Evolutionary conservation across 1,140 invertebrate species (phyloP).

Genomic region (Berghia stephanieae): DNA sequence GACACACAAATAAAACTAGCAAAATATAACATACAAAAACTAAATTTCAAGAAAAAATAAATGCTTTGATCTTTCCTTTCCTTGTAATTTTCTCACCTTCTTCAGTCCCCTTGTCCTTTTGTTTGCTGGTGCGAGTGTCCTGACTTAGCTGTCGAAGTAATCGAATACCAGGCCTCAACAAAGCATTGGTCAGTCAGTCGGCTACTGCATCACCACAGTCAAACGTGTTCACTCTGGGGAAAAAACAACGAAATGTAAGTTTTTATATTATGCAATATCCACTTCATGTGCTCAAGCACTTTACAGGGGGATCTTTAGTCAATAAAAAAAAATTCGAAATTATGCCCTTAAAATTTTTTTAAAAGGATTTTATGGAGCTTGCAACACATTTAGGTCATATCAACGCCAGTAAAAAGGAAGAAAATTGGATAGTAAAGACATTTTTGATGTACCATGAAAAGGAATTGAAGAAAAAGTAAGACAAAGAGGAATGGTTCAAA

Average conservation of each 20-base stretch:
- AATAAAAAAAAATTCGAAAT: background rate
- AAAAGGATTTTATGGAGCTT: background rate
- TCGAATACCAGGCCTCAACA: slow-evolving; percentile 51
- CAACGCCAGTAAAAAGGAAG: no score
- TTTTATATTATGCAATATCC: background rate
- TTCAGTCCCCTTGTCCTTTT: slow-evolving; percentile 36
- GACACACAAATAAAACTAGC: background rate
- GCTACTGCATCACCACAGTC: slow-evolving; percentile 80
- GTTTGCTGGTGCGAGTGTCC: slow-evolving; percentile 44
- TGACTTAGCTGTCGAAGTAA: slow-evolving; percentile 49
- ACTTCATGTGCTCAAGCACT: background rate
- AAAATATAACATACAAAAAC: background rate
- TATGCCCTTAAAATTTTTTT: background rate
- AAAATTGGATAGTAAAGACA: no score
- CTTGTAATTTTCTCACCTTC: background rate
- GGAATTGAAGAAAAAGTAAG: background rate
- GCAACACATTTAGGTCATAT: no score
- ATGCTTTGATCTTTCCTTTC: background rate
- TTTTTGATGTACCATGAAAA: background rate
- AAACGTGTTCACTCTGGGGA: slow-evolving; percentile 73
- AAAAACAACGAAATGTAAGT: background rate
- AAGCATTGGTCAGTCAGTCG: slow-evolving; percentile 54
- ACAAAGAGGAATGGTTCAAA: no score
- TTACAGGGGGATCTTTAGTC: background rate
- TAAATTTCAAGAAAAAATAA: background rate